Percentiles rank a stretch among this genome's conserved stretches.
phyloP scores from a whole-genome alignment of 2,888 invertebrate genomes.

The Gymnosoma rotundatum region DNA sequence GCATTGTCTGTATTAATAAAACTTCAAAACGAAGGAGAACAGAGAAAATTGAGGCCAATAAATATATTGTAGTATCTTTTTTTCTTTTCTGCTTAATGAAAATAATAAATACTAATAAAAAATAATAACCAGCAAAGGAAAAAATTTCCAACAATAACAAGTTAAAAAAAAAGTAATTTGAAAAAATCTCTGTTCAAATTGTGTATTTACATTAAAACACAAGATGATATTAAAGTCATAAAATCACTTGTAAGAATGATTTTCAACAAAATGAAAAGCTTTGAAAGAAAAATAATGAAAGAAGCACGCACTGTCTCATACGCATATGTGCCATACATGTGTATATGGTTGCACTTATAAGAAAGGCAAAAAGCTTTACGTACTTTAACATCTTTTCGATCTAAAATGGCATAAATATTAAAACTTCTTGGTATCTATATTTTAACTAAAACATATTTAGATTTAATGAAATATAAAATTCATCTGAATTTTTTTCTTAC shows the following conservation, averaged over 20 bases:
- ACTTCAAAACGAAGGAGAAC: too few species aligned
- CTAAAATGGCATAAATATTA: too few species aligned
- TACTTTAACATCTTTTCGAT: too few species aligned
- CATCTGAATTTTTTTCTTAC: too few species aligned
- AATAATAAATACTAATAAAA: constrained; percentile 32
- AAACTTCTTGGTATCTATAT: too few species aligned
- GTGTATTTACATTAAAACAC: constrained; percentile 11
- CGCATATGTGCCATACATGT: not conserved
- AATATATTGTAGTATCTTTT: constrained; percentile 12
- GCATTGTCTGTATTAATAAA: not conserved
- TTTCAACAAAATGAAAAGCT: constrained; percentile 4
- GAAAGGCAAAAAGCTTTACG: not conserved
- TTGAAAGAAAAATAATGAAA: constrained; percentile 11
- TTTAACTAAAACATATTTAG: too few species aligned
- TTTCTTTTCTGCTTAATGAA: constrained; percentile 21
- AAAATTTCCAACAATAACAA: constrained; percentile 19
- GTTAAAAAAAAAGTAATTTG: not conserved
- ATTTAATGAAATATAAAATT: too few species aligned
- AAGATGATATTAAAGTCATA: constrained; percentile 16
- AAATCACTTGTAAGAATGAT: constrained; percentile 35
- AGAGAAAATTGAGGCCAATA: constrained; percentile 45
- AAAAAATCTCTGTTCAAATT: not conserved
- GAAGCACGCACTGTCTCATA: not conserved
- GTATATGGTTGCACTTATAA: not conserved
- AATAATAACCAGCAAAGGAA: constrained; percentile 46